These are phyloP conservation scores for Coregonus ussuriensis DNA, from an alignment of 2,797 vertebrate species.

Conservation along the genomic window DNA sequence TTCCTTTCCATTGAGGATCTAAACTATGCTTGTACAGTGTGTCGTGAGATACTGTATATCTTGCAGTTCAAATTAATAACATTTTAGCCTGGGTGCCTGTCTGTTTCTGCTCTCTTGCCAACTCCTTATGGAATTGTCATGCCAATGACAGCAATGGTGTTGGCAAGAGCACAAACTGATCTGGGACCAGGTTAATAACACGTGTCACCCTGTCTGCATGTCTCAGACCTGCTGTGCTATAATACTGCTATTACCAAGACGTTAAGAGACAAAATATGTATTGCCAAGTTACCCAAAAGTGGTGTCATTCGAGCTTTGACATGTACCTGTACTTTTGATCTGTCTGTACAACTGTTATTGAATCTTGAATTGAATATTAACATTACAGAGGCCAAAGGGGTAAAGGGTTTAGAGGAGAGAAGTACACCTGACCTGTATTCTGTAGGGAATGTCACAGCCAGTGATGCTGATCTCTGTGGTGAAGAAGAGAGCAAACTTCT, in stretches of 20 bases:
- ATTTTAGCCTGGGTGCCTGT: background rate
- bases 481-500: slow-evolving; percentile 95
- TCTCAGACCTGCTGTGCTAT: background rate
- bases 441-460: slow-evolving; percentile 76
- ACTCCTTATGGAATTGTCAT: background rate
- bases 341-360: background rate
- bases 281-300: background rate
- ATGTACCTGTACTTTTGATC: too few relatives aligned
- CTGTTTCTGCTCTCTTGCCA: background rate
- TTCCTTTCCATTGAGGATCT: background rate
- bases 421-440: slow-evolving; percentile 79
- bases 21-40: background rate
- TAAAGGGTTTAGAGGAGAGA: background rate
- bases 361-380: background rate
- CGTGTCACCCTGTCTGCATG: background rate
- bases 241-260: background rate
- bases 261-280: background rate
- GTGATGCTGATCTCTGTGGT: slow-evolving; percentile 82
- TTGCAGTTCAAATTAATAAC: background rate
- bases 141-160: too few relatives aligned
- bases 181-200: background rate
- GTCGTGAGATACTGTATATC: background rate
- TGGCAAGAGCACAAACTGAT: background rate
- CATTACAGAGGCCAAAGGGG: background rate
- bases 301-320: too few relatives aligned